phyloP scores from a whole-genome alignment of 2,797 vertebrate species.

The Amphiprion clarkii region DNA sequence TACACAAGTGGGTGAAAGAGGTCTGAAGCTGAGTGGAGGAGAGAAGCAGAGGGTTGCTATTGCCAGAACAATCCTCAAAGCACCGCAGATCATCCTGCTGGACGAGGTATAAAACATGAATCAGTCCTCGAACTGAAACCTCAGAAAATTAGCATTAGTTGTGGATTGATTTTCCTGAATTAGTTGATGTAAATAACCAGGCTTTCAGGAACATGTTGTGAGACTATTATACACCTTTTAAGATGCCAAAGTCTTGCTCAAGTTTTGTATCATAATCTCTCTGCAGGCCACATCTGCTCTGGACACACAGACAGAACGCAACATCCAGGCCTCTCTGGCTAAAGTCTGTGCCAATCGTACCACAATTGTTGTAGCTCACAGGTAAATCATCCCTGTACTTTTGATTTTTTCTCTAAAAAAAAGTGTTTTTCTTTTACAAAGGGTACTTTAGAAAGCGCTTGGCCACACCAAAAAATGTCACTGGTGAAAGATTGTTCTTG shows the following conservation, averaged over 20 bases:
- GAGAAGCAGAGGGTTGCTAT: conserved; percentile 98
- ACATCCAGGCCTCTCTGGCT: conserved; percentile 94
- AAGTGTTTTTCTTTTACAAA: too few relatives aligned
- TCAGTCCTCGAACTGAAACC: not conserved
- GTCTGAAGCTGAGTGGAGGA: conserved; percentile 96
- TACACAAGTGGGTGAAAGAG: conserved; percentile 94
- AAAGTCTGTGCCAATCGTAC: conserved; percentile 93
- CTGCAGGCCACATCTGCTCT: conserved; percentile 93
- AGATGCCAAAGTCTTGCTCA: not conserved
- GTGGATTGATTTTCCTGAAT: not conserved
- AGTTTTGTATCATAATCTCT: conserved; percentile 12
- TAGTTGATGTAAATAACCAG: not conserved
- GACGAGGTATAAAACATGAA: conserved; percentile 88
- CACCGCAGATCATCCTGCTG: conserved; percentile 92
- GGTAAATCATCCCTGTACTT: conserved; percentile 77
- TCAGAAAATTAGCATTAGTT: not conserved
- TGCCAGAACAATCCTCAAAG: conserved; percentile 96
- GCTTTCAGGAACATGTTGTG: not conserved
- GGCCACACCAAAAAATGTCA: too few relatives aligned
- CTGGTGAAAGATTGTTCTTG: too few relatives aligned
- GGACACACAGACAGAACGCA: conserved; percentile 95
- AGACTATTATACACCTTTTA: not conserved
- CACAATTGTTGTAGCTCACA: conserved; percentile 94
- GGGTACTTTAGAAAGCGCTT: too few relatives aligned
- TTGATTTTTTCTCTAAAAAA: too few relatives aligned